A percentile compares a stretch with the other conserved stretches of the same genome.
Conservation (phyloP, 1,140 invertebrate genomes). For the Geopemphigus sp. region DNA sequence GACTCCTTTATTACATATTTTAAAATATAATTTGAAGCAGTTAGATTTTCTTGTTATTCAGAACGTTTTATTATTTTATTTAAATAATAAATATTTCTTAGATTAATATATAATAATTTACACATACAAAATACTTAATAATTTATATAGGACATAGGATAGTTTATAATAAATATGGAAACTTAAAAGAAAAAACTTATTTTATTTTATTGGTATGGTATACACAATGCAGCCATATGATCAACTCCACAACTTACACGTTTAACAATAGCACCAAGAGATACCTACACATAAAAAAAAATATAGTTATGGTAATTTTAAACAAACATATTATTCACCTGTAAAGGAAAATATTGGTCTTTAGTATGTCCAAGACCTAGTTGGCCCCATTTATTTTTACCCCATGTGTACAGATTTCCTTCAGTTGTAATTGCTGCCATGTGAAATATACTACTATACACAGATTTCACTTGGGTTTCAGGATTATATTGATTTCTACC, state of each 20-base stretch:
- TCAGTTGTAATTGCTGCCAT: slow-evolving; percentile 75
- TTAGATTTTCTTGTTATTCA: too few relatives aligned
- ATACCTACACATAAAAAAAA: slow-evolving; percentile 56
- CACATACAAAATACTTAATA: neutral
- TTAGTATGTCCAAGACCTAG: slow-evolving; percentile 76
- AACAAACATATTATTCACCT: slow-evolving; percentile 59
- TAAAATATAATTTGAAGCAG: too few relatives aligned
- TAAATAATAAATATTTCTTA: too few relatives aligned
- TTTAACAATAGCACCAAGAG: slow-evolving; percentile 58
- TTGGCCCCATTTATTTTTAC: slow-evolving; percentile 76
- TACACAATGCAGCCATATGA: slow-evolving; percentile 61
- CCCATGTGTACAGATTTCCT: slow-evolving; percentile 88
- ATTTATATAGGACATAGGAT: too few relatives aligned
- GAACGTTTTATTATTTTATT: too few relatives aligned
- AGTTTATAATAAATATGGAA: too few relatives aligned
- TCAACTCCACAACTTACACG: slow-evolving; percentile 62
- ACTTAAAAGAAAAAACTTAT: too few relatives aligned
- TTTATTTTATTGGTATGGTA: slow-evolving; percentile 50
- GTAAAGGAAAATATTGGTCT: slow-evolving; percentile 86
- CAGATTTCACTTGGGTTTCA: slow-evolving; percentile 64
- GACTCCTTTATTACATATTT: too few relatives aligned
- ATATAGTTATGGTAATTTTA: slow-evolving; percentile 25
- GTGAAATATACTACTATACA: slow-evolving; percentile 73
- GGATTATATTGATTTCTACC: slow-evolving; percentile 79
- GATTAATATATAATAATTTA: neutral